A percentile compares a stretch with the other conserved stretches of the same genome.
phyloP scores from a whole-genome alignment of 2,113 vertebrate genomes.

The Plectropomus leopardus region DNA sequence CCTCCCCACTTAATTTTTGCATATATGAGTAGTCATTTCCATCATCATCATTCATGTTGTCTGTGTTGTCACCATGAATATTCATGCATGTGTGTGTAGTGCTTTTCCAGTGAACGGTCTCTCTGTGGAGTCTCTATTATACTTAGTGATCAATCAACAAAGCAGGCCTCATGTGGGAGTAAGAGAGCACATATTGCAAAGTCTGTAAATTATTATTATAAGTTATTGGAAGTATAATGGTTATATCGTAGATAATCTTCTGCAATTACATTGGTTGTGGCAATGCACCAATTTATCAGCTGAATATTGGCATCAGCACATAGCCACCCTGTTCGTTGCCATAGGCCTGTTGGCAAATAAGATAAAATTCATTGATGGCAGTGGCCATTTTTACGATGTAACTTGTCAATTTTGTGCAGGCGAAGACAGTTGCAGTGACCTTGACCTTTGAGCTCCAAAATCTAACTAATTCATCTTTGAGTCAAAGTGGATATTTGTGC shows the following conservation, averaged over 20 bases:
- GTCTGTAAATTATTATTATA: background rate
- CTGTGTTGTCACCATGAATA: slow-evolving; percentile 2
- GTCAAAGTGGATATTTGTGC: too few relatives aligned
- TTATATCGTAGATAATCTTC: background rate
- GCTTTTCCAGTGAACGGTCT: slow-evolving; percentile 1
- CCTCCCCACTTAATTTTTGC: background rate
- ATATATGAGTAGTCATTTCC: background rate
- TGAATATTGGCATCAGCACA: too few relatives aligned
- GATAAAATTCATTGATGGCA: too few relatives aligned
- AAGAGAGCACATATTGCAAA: background rate
- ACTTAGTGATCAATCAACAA: background rate
- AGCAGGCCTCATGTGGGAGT: background rate
- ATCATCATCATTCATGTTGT: slow-evolving; percentile 8
- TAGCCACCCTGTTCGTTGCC: too few relatives aligned
- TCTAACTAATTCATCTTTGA: too few relatives aligned
- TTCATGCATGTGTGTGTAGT: background rate
- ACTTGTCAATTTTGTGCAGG: too few relatives aligned
- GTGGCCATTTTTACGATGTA: too few relatives aligned
- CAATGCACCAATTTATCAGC: too few relatives aligned
- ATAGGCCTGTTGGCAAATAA: too few relatives aligned
- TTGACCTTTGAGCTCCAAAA: too few relatives aligned
- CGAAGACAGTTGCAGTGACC: too few relatives aligned
- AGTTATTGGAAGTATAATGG: background rate
- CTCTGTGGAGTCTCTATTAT: slow-evolving; percentile 1
- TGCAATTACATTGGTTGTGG: background rate